A percentile compares a stretch with the other conserved stretches of the same genome.
Conservation (phyloP, 2,888 invertebrate genomes). For the Eristalis intricaria region DNA sequence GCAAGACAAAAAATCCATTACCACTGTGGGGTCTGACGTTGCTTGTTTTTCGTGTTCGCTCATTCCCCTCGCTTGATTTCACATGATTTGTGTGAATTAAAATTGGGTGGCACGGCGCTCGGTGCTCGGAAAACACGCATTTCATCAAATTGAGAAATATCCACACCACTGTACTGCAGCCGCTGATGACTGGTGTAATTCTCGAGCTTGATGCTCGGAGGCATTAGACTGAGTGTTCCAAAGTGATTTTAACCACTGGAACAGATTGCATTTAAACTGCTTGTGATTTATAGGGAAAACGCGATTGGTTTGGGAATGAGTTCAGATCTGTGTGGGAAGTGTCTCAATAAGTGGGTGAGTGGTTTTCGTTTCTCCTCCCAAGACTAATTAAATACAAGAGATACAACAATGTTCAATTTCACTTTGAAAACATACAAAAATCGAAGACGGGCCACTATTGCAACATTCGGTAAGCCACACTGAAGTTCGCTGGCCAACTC, state of each 20-base stretch:
- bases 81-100: constrained; percentile 68
- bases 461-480: neutral
- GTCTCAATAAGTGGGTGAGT: neutral
- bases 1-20: constrained; percentile 64
- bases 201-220: constrained; percentile 19
- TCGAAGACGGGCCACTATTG: neutral
- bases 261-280: constrained; percentile 15
- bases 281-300: neutral
- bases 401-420: constrained; percentile 7
- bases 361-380: neutral
- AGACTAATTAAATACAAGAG: constrained; percentile 1
- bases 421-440: constrained; percentile 32
- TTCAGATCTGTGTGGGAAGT: neutral
- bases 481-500: constrained; percentile 47
- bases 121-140: constrained; percentile 26
- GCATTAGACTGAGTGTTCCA: constrained; percentile 23
- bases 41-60: constrained; percentile 18
- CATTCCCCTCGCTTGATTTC: constrained; percentile 44
- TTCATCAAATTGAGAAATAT: constrained; percentile 57
- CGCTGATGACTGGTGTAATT: too few relatives aligned
- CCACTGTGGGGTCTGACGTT: constrained; percentile 22
- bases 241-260: constrained; percentile 24
- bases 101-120: constrained; percentile 32
- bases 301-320: neutral
- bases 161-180: neutral